Evolutionary conservation across 1,140 invertebrate genomes (phyloP).

Genomic region (Saccostrea glomerata): DNA sequence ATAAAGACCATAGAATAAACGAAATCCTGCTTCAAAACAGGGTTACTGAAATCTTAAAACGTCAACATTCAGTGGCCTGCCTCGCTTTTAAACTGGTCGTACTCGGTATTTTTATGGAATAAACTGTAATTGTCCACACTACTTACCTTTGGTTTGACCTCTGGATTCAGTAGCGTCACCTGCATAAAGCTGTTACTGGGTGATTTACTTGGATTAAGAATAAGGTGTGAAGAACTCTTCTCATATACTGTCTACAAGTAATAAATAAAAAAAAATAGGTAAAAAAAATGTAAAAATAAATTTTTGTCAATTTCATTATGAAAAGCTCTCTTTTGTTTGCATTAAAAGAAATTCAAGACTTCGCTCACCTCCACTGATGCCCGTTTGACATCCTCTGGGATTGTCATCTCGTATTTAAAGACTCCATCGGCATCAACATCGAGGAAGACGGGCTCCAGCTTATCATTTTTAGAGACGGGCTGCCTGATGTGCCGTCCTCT

Average conservation of each 20-base stretch:
- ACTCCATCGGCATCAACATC: constrained; percentile 59
- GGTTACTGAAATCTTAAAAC: no score
- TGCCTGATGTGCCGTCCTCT: neutral
- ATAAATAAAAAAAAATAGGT: neutral
- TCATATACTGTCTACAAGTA: constrained; percentile 51
- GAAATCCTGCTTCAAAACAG: no score
- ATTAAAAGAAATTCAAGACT: neutral
- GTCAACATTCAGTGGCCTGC: no score
- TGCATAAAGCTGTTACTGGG: constrained; percentile 69
- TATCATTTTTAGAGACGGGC: neutral
- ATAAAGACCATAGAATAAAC: no score
- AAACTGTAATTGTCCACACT: no score
- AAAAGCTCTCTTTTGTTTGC: neutral
- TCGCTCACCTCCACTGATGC: constrained; percentile 56
- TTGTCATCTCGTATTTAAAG: constrained; percentile 57
- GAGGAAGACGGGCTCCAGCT: constrained; percentile 34
- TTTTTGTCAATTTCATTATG: no score
- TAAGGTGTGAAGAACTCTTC: constrained; percentile 46
- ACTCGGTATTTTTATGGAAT: no score
- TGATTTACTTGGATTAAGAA: constrained; percentile 57
- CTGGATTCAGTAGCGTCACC: constrained; percentile 51
- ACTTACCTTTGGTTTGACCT: constrained; percentile 56
- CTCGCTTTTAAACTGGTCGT: no score
- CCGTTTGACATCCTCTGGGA: constrained; percentile 51
- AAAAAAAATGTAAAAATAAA: no score